Evolutionary conservation across 2,113 vertebrate species (phyloP).

Genomic region (Xenopus tropicalis): DNA sequence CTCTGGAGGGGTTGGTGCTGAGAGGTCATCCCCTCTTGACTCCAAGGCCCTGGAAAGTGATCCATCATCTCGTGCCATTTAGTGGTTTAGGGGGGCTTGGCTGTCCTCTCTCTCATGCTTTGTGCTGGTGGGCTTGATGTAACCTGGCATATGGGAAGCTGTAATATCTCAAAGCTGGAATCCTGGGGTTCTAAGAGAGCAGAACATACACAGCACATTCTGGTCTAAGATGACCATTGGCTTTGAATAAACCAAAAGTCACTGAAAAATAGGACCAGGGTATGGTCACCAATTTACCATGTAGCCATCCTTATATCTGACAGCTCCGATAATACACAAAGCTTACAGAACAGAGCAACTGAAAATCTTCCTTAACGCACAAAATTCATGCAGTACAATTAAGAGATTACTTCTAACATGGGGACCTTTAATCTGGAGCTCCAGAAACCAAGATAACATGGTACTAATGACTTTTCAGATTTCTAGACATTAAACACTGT

Average conservation of each 20-base stretch:
- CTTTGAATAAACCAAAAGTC: neutral
- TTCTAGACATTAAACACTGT: too few relatives aligned
- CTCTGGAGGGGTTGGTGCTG: slow-evolving; percentile 32
- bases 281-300: too few relatives aligned
- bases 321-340: too few relatives aligned
- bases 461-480: too few relatives aligned
- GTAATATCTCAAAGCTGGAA: slow-evolving; percentile 12
- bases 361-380: too few relatives aligned
- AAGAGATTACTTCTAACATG: too few relatives aligned
- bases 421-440: too few relatives aligned
- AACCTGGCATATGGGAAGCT: slow-evolving; percentile 29
- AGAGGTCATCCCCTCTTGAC: slow-evolving; percentile 42
- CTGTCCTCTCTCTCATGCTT: slow-evolving; percentile 18
- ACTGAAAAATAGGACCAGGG: neutral
- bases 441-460: too few relatives aligned
- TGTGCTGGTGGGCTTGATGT: slow-evolving; percentile 21
- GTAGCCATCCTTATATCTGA: too few relatives aligned
- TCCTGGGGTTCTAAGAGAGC: neutral
- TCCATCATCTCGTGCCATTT: slow-evolving; percentile 39
- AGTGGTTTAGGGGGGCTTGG: slow-evolving; percentile 12
- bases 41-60: slow-evolving; percentile 26
- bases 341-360: too few relatives aligned
- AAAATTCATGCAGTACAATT: too few relatives aligned
- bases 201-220: neutral
- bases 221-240: neutral